A percentile compares a stretch with the other conserved stretches of the same genome.
These are phyloP conservation scores for Parazoanthus swiftii DNA, from an alignment of 92 coral and sea anemone genomes.

Conservation along the genomic window DNA sequence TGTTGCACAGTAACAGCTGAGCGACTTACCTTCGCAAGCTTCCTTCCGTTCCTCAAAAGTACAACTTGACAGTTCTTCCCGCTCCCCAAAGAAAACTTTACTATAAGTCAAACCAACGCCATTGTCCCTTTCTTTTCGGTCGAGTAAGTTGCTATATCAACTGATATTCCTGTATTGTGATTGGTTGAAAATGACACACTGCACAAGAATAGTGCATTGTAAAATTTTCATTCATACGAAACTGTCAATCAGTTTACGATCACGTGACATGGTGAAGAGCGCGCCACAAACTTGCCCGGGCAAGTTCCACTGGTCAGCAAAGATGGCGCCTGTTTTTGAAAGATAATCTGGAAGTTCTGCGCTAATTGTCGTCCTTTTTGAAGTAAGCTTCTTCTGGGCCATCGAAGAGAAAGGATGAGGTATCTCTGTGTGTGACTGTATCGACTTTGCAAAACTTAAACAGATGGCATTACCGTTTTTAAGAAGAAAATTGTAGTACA, in stretches of 20 bases:
- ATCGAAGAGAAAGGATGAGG: neutral
- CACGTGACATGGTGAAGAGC: slow-evolving; percentile 77
- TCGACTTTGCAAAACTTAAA: too few species aligned
- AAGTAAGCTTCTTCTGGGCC: neutral
- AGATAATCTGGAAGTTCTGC: neutral
- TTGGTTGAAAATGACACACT: slow-evolving; percentile 69
- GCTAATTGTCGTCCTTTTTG: neutral
- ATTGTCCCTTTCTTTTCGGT: slow-evolving; percentile 83
- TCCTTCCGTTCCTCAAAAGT: neutral
- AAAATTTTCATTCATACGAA: slow-evolving; percentile 82
- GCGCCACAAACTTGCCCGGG: slow-evolving; percentile 75
- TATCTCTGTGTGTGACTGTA: neutral
- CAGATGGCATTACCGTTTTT: too few species aligned
- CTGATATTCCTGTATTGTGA: slow-evolving; percentile 61
- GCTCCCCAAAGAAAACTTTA: slow-evolving; percentile 62
- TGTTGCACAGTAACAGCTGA: neutral
- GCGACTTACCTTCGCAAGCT: slow-evolving; percentile 18
- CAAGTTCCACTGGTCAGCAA: slow-evolving; percentile 50
- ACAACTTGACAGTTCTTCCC: slow-evolving; percentile 35
- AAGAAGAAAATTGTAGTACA: neutral
- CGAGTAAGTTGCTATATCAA: slow-evolving; percentile 95
- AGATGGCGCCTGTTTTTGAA: slow-evolving; percentile 43
- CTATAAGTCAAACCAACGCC: slow-evolving; percentile 85
- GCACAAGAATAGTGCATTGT: slow-evolving; percentile 41
- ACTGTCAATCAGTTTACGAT: slow-evolving; percentile 70